Percentiles rank a stretch among this genome's conserved stretches.
Evolutionary conservation across 2,888 invertebrate genomes (phyloP).

Genomic region (Lycocerus yunnanus): DNA sequence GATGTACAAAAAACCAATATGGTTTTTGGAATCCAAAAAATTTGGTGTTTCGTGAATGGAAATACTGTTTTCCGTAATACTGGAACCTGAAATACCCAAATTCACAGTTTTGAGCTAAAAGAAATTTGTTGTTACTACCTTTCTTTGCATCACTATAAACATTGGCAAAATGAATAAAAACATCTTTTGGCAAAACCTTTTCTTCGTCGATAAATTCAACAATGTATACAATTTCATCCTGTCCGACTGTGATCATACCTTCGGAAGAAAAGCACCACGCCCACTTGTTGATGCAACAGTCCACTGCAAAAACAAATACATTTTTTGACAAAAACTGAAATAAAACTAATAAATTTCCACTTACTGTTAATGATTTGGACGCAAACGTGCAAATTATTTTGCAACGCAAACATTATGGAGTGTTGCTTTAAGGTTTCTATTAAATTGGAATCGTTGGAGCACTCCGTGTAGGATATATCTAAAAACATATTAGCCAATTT

Average conservation of each 20-base stretch:
- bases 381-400: conserved; percentile 73
- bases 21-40: conserved; percentile 72
- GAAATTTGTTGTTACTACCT: conserved; percentile 48
- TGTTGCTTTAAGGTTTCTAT: conserved; percentile 64
- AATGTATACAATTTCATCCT: conserved; percentile 79
- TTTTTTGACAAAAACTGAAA: neutral
- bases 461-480: conserved; percentile 62
- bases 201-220: conserved; percentile 71
- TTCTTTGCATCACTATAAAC: conserved; percentile 72
- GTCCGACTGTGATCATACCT: conserved; percentile 79
- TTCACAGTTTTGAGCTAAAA: neutral
- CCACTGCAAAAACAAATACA: conserved; percentile 60
- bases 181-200: conserved; percentile 68
- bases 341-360: conserved; percentile 42
- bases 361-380: conserved; percentile 77
- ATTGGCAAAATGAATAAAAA: conserved; percentile 74
- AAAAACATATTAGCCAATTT: conserved; percentile 30
- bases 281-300: conserved; percentile 73
- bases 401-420: conserved; percentile 73
- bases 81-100: conserved; percentile 61
- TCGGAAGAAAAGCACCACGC: conserved; percentile 79
- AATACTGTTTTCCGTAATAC: conserved; percentile 72
- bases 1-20: conserved; percentile 82
- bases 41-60: conserved; percentile 65
- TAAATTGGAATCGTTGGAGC: conserved; percentile 60